Evolutionary conservation across 2,888 invertebrate species (phyloP).

Genomic region (Agrochola litura): DNA sequence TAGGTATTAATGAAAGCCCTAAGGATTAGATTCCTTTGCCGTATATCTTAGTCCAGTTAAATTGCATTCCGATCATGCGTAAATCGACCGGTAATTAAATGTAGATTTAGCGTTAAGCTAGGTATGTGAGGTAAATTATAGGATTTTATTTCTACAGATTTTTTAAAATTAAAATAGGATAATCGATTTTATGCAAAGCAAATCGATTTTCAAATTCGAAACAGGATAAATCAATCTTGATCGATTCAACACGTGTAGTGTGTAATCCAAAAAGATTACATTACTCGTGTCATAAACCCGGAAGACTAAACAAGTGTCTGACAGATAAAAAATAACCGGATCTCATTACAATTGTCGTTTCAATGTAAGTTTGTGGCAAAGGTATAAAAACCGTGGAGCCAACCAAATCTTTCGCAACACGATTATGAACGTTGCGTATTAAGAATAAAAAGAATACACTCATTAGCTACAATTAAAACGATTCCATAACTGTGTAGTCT

Average conservation of each 20-base stretch:
- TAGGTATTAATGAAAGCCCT: not conserved
- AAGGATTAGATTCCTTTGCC: slow-evolving; percentile 2
- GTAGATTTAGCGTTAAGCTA: not conserved
- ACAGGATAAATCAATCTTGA: not conserved
- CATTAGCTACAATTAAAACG: slow-evolving; percentile 65
- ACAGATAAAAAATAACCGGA: slow-evolving; percentile 68
- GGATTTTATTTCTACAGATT: not conserved
- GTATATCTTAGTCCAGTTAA: not conserved
- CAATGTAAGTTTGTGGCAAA: slow-evolving; percentile 38
- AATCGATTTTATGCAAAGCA: not conserved
- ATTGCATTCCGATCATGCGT: slow-evolving; percentile 26
- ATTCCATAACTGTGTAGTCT: slow-evolving; percentile 56
- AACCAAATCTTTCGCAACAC: slow-evolving; percentile 55
- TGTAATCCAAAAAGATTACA: slow-evolving; percentile 32
- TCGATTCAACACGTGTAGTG: not conserved
- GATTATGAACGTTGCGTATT: slow-evolving; percentile 36
- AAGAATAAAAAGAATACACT: slow-evolving; percentile 57
- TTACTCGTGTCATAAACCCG: slow-evolving; percentile 59
- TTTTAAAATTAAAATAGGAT: not conserved
- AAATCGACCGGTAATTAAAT: slow-evolving; percentile 2
- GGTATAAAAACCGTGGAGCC: slow-evolving; percentile 40
- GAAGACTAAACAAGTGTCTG: slow-evolving; percentile 62
- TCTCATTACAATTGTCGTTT: slow-evolving; percentile 65
- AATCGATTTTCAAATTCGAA: slow-evolving; percentile 15
- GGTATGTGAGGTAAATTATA: not conserved